Conservation (phyloP, 2,113 vertebrate species). For the Azemiops feae region DNA sequence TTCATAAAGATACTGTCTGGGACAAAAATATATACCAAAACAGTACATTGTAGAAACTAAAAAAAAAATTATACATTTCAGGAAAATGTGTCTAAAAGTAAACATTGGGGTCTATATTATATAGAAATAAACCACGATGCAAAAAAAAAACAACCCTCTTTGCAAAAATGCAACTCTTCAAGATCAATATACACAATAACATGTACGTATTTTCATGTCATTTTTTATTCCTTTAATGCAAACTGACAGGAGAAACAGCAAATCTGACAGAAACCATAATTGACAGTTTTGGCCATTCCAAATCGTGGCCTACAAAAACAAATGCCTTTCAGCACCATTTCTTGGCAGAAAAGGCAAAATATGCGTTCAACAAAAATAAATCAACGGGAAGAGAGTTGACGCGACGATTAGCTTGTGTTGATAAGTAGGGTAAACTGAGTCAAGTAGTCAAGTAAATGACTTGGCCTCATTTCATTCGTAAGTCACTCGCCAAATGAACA, state of each 20-base stretch:
- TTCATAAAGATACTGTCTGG: background rate
- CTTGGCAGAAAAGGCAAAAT: background rate
- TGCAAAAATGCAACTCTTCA: background rate
- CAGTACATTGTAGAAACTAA: background rate
- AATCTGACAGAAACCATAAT: background rate
- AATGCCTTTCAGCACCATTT: background rate
- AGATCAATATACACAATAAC: background rate
- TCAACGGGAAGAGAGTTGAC: background rate
- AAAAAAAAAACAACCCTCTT: background rate
- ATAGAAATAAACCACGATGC: background rate
- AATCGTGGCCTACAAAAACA: background rate
- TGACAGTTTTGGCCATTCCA: background rate
- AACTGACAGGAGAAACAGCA: background rate
- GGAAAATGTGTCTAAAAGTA: background rate
- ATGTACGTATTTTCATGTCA: background rate
- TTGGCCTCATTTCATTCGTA: background rate
- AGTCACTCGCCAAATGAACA: background rate
- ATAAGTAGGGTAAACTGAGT: background rate
- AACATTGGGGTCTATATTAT: background rate
- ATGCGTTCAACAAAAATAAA: background rate
- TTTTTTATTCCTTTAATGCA: background rate
- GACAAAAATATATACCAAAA: background rate
- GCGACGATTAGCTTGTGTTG: background rate
- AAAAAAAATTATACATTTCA: background rate
- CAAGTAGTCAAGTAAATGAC: background rate